Evolutionary conservation across 2,797 vertebrate species (phyloP).

Genomic region (Emydoidea blandingii): DNA sequence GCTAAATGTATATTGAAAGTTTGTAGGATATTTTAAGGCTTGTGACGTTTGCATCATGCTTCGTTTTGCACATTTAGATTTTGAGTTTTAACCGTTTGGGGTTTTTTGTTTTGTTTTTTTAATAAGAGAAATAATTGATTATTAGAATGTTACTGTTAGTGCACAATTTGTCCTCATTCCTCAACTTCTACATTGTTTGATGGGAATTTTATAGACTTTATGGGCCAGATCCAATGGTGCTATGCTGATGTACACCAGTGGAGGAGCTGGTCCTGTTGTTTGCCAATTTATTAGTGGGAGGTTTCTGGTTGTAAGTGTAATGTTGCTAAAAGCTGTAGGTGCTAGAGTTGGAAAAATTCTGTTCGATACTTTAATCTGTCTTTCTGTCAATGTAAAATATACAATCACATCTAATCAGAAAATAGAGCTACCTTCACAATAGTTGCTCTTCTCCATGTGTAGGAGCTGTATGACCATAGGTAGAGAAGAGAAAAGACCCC

Average conservation of each 20-base stretch:
- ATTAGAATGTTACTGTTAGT: neutral
- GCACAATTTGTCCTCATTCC: neutral
- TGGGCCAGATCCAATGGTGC: neutral
- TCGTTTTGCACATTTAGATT: conserved; percentile 1
- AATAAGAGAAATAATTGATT: neutral
- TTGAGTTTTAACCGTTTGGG: neutral
- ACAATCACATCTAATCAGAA: neutral
- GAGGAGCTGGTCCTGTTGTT: neutral
- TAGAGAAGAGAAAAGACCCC: neutral
- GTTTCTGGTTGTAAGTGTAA: neutral
- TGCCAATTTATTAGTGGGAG: neutral
- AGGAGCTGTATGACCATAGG: neutral
- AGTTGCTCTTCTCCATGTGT: neutral
- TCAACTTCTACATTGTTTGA: neutral
- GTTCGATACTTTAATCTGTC: neutral
- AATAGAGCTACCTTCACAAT: neutral
- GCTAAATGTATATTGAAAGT: neutral
- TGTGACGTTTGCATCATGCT: neutral
- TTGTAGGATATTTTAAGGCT: neutral
- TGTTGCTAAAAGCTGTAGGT: neutral
- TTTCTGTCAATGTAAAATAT: neutral
- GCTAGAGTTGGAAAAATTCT: neutral
- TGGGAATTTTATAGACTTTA: neutral
- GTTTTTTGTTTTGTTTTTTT: neutral
- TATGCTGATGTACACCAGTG: neutral